Evolutionary conservation across 2,113 vertebrate genomes (phyloP).

Genomic region (Typhlomys cinereus): DNA sequence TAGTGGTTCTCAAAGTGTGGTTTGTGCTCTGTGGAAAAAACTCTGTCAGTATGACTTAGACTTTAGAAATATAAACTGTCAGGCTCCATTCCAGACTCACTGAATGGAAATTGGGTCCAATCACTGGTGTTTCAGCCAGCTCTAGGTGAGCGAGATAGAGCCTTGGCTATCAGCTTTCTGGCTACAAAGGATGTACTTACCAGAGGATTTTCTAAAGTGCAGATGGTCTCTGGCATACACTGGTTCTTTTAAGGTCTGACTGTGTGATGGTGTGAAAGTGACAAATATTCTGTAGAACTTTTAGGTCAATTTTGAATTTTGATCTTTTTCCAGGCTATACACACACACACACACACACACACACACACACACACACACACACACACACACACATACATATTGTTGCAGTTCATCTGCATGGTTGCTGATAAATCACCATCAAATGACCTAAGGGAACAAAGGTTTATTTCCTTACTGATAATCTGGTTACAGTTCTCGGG

Average conservation of each 20-base stretch:
- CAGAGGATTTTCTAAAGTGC: not conserved
- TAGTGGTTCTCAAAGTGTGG: not conserved
- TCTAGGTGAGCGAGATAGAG: not conserved
- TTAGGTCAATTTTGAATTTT: not conserved
- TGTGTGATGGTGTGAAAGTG: not conserved
- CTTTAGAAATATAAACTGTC: not conserved
- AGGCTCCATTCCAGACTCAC: too few species aligned
- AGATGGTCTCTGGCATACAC: too few species aligned
- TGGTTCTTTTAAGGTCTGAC: not conserved
- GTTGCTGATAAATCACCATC: too few species aligned
- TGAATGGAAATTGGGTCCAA: not conserved
- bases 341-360: too few species aligned
- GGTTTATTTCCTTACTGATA: too few species aligned
- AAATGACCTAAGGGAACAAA: too few species aligned
- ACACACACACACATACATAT: too few species aligned
- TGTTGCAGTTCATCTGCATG: too few species aligned
- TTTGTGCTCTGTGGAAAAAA: not conserved
- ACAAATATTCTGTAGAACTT: not conserved
- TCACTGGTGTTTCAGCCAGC: not conserved
- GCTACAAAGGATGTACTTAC: not conserved
- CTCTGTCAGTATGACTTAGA: not conserved
- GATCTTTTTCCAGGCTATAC: not conserved
- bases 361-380: too few species aligned
- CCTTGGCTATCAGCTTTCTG: not conserved
- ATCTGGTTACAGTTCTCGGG: too few species aligned